A percentile compares a stretch with the other conserved stretches of the same genome.
phyloP scores from a whole-genome alignment of 2,797 vertebrate species.

The Pipistrellus pipistrellus region DNA sequence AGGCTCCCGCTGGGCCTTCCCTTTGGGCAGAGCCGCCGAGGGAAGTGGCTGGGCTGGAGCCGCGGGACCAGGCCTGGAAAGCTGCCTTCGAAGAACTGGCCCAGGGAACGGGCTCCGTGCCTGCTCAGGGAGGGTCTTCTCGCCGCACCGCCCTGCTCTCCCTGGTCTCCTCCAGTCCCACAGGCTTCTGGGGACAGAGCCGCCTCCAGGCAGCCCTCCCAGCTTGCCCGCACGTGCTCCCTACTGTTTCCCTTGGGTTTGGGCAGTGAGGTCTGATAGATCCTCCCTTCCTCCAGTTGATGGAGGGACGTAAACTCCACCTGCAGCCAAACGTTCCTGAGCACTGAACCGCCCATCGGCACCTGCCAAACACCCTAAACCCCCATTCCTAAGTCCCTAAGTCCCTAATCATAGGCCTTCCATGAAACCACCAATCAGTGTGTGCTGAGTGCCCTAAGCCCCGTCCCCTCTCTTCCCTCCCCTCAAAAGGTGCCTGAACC shows the following conservation, averaged over 20 bases:
- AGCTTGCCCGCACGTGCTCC: not conserved
- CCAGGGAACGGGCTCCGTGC: not conserved
- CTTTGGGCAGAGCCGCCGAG: not conserved
- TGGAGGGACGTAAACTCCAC: no score
- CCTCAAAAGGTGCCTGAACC: no score
- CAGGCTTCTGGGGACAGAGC: not conserved
- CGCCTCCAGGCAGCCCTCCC: conserved; percentile 59
- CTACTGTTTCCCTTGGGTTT: not conserved
- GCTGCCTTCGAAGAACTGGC: not conserved
- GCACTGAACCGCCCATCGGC: no score
- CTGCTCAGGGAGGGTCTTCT: not conserved
- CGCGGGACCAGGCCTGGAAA: not conserved
- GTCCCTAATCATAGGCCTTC: no score
- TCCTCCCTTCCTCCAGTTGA: no score
- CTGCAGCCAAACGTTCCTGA: no score
- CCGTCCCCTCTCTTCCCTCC: no score
- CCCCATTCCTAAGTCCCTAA: no score
- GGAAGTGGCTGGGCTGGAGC: not conserved
- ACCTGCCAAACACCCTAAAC: no score
- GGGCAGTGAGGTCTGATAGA: not conserved
- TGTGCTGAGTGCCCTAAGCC: no score
- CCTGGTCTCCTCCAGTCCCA: not conserved
- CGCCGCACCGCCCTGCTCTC: not conserved
- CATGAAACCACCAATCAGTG: no score
- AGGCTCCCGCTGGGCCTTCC: conserved; percentile 39